Evolutionary conservation across 2,888 invertebrate genomes (phyloP), one percentile per base, ranked within the genome.

Genomic region (Temnothorax unifasciatus): DNA sequence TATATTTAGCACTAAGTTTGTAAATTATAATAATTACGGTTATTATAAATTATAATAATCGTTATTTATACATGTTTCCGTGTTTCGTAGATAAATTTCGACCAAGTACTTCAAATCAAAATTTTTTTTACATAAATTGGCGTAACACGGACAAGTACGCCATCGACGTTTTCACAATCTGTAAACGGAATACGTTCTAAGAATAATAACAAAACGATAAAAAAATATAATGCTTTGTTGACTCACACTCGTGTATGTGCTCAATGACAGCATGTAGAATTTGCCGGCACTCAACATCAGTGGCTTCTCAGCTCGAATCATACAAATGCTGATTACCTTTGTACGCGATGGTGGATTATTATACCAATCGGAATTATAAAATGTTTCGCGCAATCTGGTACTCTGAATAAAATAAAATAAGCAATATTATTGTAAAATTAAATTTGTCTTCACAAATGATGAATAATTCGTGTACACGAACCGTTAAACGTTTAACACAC

Each of bases 281-380:
- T 96, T 96, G 2, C 96, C 96, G 15, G 96, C 96, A 81, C 94
- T 95, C 83, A 96, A 95, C 2, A 95, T 93, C 18, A 95, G 95
- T 0, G 95, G 95, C 9, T 93, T 95, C 87, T 96, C 96, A 91
- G 96, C 95, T 4, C 96, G 94, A 87, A 95, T 95, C 94, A 96
- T 95, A 4, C 96, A 95, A 68, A 96, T 95, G 79, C 95, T 92
- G 21, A 96, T 90, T 8, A 93, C 92, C 8, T 94, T 94, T 29
- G 94, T 94, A 90, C 96, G 96, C 82, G 92, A 91, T 0, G 89
- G 90, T 75, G 95, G 92, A 90, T 96, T 96, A 15, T 96, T 95
- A 71, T 95, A 95, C 96, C 96, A 96, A 5, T 95, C 95, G 85
- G 96, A 95, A 79, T 95, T 95, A 90, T 96, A 96, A 88, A 96